A percentile compares a stretch with the other conserved stretches of the same genome.
These are phyloP conservation scores for Apaloderma vittatum DNA, from an alignment of 2,113 vertebrate species.

Conservation along the genomic window DNA sequence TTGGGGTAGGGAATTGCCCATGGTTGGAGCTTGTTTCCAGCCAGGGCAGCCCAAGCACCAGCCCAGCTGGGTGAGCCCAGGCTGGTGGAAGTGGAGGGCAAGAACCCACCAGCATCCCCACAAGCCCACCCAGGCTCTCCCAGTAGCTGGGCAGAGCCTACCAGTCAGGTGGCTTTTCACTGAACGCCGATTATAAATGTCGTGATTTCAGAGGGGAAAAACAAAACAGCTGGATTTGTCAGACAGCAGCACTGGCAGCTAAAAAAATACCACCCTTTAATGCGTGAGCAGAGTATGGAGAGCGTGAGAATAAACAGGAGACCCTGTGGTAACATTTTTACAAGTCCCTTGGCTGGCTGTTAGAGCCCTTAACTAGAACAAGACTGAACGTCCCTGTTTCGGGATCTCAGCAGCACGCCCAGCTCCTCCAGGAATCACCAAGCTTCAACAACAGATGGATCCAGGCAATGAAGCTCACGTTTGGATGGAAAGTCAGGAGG, in stretches of 20 bases:
- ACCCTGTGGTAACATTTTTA: constrained; percentile 53
- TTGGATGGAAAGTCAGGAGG: neutral
- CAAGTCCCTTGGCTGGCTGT: constrained; percentile 48
- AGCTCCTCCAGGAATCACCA: neutral
- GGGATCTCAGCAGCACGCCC: neutral
- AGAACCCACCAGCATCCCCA: neutral
- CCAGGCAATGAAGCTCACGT: neutral
- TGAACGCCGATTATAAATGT: constrained; percentile 19
- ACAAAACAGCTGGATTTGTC: constrained; percentile 50
- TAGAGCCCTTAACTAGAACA: constrained; percentile 61
- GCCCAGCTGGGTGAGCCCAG: neutral
- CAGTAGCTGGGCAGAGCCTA: neutral
- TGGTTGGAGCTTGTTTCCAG: neutral
- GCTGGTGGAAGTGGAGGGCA: neutral
- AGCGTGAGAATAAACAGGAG: constrained; percentile 35
- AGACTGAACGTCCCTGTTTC: neutral
- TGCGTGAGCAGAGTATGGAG: constrained; percentile 15
- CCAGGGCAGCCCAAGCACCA: neutral
- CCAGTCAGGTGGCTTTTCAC: neutral
- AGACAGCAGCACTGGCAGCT: constrained; percentile 40
- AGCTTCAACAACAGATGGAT: neutral
- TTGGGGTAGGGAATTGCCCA: neutral
- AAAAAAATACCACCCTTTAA: constrained; percentile 58
- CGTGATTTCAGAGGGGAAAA: constrained; percentile 36
- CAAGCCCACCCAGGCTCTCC: neutral